Percentiles rank a stretch among this genome's conserved stretches.
Evolutionary conservation across 2,797 vertebrate genomes (phyloP).

Genomic region (Acanthopagrus latus): DNA sequence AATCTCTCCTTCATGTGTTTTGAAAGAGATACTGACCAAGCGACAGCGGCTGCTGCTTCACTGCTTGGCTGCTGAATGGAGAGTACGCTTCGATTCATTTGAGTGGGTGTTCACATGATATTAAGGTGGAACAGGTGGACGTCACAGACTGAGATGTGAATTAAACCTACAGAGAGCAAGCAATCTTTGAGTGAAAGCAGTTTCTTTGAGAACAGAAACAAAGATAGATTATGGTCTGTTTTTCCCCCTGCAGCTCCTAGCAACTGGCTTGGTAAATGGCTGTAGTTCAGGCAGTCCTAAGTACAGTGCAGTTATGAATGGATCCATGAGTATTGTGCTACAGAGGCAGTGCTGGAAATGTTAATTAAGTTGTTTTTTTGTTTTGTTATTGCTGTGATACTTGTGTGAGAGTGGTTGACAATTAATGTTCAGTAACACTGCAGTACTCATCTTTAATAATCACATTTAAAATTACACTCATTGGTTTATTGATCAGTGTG

Average conservation of each 20-base stretch:
- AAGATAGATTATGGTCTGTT: conserved; percentile 15
- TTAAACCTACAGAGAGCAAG: conserved; percentile 21
- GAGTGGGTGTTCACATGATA: conserved; percentile 51
- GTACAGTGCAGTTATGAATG: conserved; percentile 30
- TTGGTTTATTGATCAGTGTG: not conserved
- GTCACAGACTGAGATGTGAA: conserved; percentile 15
- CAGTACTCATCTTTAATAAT: not conserved
- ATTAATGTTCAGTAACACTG: not conserved
- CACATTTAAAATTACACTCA: not conserved
- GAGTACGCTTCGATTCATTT: conserved; percentile 34
- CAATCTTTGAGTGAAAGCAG: conserved; percentile 1
- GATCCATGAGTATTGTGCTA: conserved; percentile 19
- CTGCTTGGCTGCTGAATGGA: conserved; percentile 51
- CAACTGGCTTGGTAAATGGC: conserved; percentile 43
- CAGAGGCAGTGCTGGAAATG: conserved; percentile 1
- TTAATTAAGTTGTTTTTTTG: conserved; percentile 15
- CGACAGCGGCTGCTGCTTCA: conserved; percentile 45
- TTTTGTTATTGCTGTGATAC: not conserved
- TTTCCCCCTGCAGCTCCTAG: conserved; percentile 45
- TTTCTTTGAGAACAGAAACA: conserved; percentile 23
- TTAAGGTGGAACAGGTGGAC: conserved; percentile 56
- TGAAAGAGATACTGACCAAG: conserved; percentile 42
- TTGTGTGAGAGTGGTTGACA: not conserved
- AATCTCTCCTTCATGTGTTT: conserved; percentile 46
- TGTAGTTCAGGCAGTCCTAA: conserved; percentile 36